Conservation (phyloP, 2,888 invertebrate genomes). For the Stenurella melanura region DNA sequence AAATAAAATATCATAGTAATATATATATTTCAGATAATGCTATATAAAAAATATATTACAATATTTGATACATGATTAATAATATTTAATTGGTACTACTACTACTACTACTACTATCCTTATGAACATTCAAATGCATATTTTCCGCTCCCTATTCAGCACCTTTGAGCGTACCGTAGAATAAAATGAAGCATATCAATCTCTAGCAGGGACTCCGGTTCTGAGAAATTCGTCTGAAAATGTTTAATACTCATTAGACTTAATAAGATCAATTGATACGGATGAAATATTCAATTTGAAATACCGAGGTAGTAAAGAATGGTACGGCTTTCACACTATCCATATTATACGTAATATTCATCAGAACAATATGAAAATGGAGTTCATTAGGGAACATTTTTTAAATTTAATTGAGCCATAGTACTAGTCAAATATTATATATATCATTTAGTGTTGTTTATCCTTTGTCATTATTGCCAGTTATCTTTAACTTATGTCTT, state of each 20-base stretch:
- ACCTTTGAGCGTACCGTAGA: not conserved
- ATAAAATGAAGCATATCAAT: slow-evolving; percentile 9
- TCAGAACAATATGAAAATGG: not conserved
- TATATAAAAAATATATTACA: too few relatives aligned
- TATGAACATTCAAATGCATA: not conserved
- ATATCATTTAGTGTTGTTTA: too few relatives aligned
- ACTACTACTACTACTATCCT: too few relatives aligned
- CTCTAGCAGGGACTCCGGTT: not conserved
- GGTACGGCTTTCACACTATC: not conserved
- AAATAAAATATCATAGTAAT: too few relatives aligned
- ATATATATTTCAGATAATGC: too few relatives aligned
- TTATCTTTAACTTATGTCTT: too few relatives aligned
- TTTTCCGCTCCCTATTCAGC: not conserved
- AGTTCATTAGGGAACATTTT: too few relatives aligned
- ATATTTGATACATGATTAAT: too few relatives aligned
- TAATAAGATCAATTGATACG: slow-evolving; percentile 20
- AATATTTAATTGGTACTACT: too few relatives aligned
- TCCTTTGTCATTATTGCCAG: too few relatives aligned
- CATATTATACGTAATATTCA: not conserved
- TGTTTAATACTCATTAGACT: slow-evolving; percentile 11
- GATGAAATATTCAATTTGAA: slow-evolving; percentile 13
- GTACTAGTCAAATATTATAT: too few relatives aligned
- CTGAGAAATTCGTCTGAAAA: slow-evolving; percentile 18
- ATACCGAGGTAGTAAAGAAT: not conserved
- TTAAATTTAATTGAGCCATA: too few relatives aligned